phyloP scores from a whole-genome alignment of 2,113 vertebrate genomes.

The Microtus oregoni region DNA sequence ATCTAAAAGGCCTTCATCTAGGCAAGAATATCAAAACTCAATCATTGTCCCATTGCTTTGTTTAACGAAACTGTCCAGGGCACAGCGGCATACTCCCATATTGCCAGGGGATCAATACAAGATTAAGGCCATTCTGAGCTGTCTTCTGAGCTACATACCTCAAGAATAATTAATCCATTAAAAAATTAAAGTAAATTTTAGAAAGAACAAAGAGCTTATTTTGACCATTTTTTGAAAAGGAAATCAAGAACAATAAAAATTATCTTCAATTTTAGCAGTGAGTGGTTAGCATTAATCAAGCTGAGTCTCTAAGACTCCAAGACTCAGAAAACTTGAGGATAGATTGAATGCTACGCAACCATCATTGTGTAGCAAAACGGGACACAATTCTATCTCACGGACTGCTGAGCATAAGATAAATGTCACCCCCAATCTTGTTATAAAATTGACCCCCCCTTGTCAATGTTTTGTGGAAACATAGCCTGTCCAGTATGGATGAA shows the following conservation, averaged over 20 bases:
- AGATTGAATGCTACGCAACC: neutral
- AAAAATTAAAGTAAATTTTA: neutral
- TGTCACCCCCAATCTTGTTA: neutral
- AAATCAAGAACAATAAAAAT: neutral
- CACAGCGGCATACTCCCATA: neutral
- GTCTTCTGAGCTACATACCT: neutral
- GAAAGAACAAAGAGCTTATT: neutral
- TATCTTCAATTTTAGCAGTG: neutral
- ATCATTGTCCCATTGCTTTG: neutral
- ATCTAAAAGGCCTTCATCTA: neutral
- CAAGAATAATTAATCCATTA: neutral
- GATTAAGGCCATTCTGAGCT: neutral
- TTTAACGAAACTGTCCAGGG: neutral
- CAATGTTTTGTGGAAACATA: neutral
- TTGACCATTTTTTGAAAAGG: neutral
- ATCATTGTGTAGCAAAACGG: neutral
- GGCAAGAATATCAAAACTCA: neutral
- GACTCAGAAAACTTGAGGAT: neutral
- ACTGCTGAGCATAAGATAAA: neutral
- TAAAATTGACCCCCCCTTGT: neutral
- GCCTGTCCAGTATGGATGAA: neutral
- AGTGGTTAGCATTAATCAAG: neutral
- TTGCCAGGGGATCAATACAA: neutral
- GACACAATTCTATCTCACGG: neutral
- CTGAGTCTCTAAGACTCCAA: neutral